Conservation (phyloP, 2,888 invertebrate genomes). For the Catotricha subobsoleta region DNA sequence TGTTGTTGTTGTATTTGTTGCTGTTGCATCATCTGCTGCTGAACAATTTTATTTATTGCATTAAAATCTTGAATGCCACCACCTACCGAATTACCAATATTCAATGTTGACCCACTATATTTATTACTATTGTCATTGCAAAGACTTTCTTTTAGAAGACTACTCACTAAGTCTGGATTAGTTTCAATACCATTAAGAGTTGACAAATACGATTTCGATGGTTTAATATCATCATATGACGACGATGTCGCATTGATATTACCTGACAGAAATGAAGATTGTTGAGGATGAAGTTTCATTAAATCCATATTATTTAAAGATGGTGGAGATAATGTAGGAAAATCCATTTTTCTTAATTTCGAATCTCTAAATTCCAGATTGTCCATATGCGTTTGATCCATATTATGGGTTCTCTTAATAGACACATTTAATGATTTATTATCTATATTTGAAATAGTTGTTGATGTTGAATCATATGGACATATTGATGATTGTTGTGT, state of each 20-base stretch:
- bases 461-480: slow-evolving; percentile 9
- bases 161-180: slow-evolving; percentile 52
- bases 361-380: slow-evolving; percentile 9
- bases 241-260: too few relatives aligned
- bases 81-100: neutral
- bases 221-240: slow-evolving; percentile 6
- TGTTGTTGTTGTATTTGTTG: neutral
- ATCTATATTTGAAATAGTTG: slow-evolving; percentile 5
- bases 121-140: slow-evolving; percentile 20
- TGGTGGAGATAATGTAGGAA: too few relatives aligned
- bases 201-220: slow-evolving; percentile 2
- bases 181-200: slow-evolving; percentile 49
- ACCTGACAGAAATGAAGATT: too few relatives aligned
- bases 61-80: neutral
- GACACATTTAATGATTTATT: too few relatives aligned
- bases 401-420: slow-evolving; percentile 12
- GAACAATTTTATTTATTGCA: neutral
- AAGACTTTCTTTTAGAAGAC: slow-evolving; percentile 45
- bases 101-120: slow-evolving; percentile 8
- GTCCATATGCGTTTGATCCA: slow-evolving; percentile 10
- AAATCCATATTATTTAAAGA: too few relatives aligned
- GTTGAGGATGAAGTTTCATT: too few relatives aligned
- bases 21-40: neutral
- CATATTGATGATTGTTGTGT: slow-evolving; percentile 12
- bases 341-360: slow-evolving; percentile 11